These are phyloP conservation scores for Scrobipalpa atriplicella DNA, from an alignment of 2,888 invertebrate species.

Conservation along the genomic window DNA sequence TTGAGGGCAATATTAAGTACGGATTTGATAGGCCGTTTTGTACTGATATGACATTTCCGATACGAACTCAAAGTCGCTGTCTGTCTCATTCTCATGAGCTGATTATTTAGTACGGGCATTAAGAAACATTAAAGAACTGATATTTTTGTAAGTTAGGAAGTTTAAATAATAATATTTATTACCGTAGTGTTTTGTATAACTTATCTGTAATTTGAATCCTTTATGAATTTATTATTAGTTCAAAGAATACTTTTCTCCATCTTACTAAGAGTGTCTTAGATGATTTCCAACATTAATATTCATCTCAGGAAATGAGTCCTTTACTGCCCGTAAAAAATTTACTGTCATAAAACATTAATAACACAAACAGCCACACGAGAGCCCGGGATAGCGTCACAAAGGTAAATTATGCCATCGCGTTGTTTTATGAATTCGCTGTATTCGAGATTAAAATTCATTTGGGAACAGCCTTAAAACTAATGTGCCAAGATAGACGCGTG, in stretches of 20 bases:
- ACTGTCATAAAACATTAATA: slow-evolving; percentile 47
- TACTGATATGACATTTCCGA: no score
- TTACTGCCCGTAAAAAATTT: slow-evolving; percentile 45
- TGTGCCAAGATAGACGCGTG: slow-evolving; percentile 55
- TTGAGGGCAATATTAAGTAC: no score
- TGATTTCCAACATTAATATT: slow-evolving; percentile 57
- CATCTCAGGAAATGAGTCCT: slow-evolving; percentile 44
- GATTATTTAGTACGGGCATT: no score
- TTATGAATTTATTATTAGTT: no score
- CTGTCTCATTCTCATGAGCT: no score
- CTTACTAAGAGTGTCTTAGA: slow-evolving; percentile 47
- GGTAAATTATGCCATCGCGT: slow-evolving; percentile 50
- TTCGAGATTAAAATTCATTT: slow-evolving; percentile 60
- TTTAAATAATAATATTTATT: no score
- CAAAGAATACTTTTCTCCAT: slow-evolving; percentile 37
- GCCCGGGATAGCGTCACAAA: slow-evolving; percentile 48
- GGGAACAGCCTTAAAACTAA: slow-evolving; percentile 54
- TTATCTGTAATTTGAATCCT: no score
- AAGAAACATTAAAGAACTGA: no score
- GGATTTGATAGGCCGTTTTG: no score
- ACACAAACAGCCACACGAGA: slow-evolving; percentile 56
- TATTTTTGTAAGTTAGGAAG: no score
- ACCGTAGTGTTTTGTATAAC: no score
- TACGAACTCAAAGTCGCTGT: no score
- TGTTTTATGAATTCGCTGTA: slow-evolving; percentile 57